Evolutionary conservation across 2,797 vertebrate species (phyloP), one percentile per base, ranked within the genome.

Genomic region (Mus caroli): DNA sequence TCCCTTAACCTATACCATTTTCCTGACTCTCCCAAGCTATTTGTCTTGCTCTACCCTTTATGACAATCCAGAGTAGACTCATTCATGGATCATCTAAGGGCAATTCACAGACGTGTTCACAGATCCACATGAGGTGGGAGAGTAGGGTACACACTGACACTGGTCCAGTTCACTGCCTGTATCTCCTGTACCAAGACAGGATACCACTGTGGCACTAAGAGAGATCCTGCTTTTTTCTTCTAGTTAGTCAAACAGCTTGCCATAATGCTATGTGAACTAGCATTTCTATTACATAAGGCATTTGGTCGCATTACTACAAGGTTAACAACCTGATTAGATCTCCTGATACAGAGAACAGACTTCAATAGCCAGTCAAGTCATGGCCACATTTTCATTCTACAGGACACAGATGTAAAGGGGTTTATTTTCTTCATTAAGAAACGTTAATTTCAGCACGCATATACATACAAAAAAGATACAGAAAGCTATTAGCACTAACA

Each of bases 381-480:
- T 14, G 83, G 3, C 13, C 24, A 88, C 54, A 69, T n/a, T n/a
- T 54, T 54, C 28, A 52, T 86, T 58, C 46, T 31, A 37, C 28
- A 40, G 69, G 34, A 54, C 34, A 64, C 6, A 26, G 37, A 73
- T 60, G 90, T 89, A 91, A 78, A 92, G 37, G 2, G 8, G 8
- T 64, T 88, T n/a, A 14, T 22, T 92, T 69, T 91, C 96, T 94
- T 82, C 86, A 19, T 64, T 77, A 31, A 46, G 12, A 22, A 91
- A 84, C 24, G 11, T n/a, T 19, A 64, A 91, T 94, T 94, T 82
- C 24, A 78, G 26, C 58, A 40, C 40, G 90, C 17, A 64, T 43
- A 46, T 2, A 82, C 13, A 40, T 56, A 58, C 11, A 67, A 78
- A 67, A 92, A 94, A 15, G 62, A 71, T 3, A 34, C 58, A 22